Base-by-base conservation (phyloP, 2,888 invertebrate genomes). In the Mimas tiliae region DNA sequence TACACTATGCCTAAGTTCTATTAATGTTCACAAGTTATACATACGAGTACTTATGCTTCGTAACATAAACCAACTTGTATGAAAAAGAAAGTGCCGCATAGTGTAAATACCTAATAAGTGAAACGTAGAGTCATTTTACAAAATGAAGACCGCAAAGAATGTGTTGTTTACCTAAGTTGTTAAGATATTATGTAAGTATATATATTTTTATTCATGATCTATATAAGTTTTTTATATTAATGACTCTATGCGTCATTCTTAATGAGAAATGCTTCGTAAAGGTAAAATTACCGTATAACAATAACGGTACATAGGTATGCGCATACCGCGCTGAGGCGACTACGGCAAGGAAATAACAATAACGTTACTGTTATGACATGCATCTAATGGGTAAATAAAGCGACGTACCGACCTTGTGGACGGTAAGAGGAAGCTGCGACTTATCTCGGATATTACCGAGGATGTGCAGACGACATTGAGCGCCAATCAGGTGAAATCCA, bases 401-500 rank as follows among this genome's bases (percentile, higher is more conserved):
- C 42, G 47, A 55, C 53, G 33, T 34, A 11, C 47, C 48, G 55
- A 19, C 55, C 55, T 65, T 48, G 55, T 48, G 33, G 19, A 58
- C 42, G 55, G 51, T 19, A 52, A 34, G 75, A 91, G 93, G 93
- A 93, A 90, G 87, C 78, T 73, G 79, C 82, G 86, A 88, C 83
- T 91, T 90, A 88, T 87, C 87, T 89, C 83, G 83, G 87, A 88
- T 84, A 88, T 88, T 89, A 89, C 88, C 86, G 84, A 89, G 90
- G 90, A 91, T 90, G 89, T 84, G 83, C 82, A 82, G 79, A 82
- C 84, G 93, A 84, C 92, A 92, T 92, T 93, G 93, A 92, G 87
- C 84, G 79, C 78, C 91, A 93, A 93, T 93, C 89, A 89, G 79
- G 81, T 78, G 71, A 77, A 78, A 67, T 75, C 67, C 75, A 68